Base-by-base conservation (phyloP, 2,797 vertebrate species). In the Margarornis squamiger region DNA sequence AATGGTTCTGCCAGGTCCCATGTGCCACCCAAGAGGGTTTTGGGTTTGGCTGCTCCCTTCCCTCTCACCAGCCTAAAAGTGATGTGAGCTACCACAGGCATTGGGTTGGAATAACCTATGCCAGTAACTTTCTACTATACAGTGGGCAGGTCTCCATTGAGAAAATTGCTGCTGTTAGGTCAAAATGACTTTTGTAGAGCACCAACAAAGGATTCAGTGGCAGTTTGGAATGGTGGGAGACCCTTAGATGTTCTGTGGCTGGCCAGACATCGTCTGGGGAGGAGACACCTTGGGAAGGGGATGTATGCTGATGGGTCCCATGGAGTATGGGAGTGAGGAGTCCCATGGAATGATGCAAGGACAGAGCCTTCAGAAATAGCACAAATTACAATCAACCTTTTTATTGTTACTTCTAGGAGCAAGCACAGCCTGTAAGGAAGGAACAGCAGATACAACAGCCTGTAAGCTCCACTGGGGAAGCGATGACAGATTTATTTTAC, bases 261-360 rank as follows among this genome's bases (percentile, higher is more conserved):
- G 46, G 9, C 7, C 19, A 27, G 52, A 13, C 7, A 22, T 26
- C 1, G 0, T 2, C 14, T 27, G n/a, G 12, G 27, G n/a, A 90
- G 4, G 19, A 68, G 22, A 14, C 1, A 1, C 8, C 17, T 51
- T 2, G 4, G 61, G 55, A 68, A 68, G 12, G 23, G 6, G 3
- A 48, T 13, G 21, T 43, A 5, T 24, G 18, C 36, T 36, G 43
- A 32, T 0, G 1, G 20, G 16, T 19, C 65, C 34, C 21, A 18
- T 36, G 39, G 36, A 65, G 21, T 0, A 1, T 39, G 15, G 30
- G 52, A 54, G 12, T 32, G 49, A 51, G 51, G 29, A 30, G 29
- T 52, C 51, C 52, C 30, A 32, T 32, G 52, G 52, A 54, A 19
- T 62, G 52, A 49, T 1, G 5, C 16, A 21, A 63, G 55, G 27